Base-by-base conservation (phyloP, 2,113 vertebrate species). In the Bucco capensis region DNA sequence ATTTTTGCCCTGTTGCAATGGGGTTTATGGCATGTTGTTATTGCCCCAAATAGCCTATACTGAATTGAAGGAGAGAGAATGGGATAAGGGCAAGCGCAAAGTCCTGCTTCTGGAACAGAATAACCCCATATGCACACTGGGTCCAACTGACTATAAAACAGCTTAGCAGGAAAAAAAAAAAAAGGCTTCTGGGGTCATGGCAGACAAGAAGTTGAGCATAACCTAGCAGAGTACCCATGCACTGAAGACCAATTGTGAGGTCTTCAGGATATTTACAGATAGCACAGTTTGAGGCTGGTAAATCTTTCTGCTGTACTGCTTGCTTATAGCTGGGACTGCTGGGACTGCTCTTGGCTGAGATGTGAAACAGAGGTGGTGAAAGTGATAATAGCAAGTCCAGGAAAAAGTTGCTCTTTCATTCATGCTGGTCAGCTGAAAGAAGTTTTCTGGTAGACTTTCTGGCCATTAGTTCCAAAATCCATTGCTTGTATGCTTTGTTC, bases 401-500 rank as follows among this genome's bases (percentile, higher is more conserved):
- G 87, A 91, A 94, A 93, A 82, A 69, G 23, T 35, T 82, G 40
- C 31, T 8, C 27, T 53, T 61, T 92, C 14, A 22, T 81, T 82
- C 61, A 71, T 35, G 19, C 4, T 92, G 80, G 81, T 77, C 28
- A 84, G 30, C 40, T 83, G 74, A 87, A 93, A 85, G 42, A 24
- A 57, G 44, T 67, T 89, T 79, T 89, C 81, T 70, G 53, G 50
- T 95, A 89, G 54, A 73, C 66, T 90, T 82, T 65, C 62, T 95
- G 62, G 40, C 66, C 66, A 42, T 82, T 82, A 38, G 50, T 87
- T 90, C 46, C 21, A 82, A 86, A 92, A 81, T 38, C 76, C 93
- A 92, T 86, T 93, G 61, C 22, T 61, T 65, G 54, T 88, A 73
- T 77, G 60, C 92, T 90, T 88, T 93, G 61, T 93, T 93, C 58